Conservation (phyloP, 1,140 invertebrate genomes). For the Trissolcus basalis region DNA sequence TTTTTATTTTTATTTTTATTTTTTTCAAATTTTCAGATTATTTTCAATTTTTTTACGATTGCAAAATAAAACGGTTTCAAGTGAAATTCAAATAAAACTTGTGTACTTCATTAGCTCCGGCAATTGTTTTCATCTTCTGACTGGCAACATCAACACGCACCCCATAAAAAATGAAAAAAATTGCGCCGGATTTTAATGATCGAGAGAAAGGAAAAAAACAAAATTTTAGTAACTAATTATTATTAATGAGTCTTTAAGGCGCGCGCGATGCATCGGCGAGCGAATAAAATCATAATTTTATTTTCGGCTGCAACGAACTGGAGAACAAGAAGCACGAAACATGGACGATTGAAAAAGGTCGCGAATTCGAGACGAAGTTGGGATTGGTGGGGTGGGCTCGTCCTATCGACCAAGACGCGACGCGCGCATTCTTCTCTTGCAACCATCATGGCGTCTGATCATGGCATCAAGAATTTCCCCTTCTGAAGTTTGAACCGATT, state of each 20-base stretch:
- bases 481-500: conserved; percentile 7
- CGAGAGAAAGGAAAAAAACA: background rate
- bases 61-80: no score
- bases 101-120: no score
- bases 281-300: conserved; percentile 49
- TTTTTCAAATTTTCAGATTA: no score
- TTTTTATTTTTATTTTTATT: no score
- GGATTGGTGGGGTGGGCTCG: conserved; percentile 53
- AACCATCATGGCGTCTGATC: conserved; percentile 63
- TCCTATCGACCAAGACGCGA: conserved; percentile 69
- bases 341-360: conserved; percentile 63
- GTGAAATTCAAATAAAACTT: no score
- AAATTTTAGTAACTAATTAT: conserved; percentile 3
- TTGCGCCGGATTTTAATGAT: conserved; percentile 1
- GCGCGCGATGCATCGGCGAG: background rate
- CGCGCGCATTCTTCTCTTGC: conserved; percentile 64
- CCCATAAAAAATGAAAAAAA: conserved; percentile 17
- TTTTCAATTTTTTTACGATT: no score
- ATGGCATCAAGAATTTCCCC: conserved; percentile 40
- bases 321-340: conserved; percentile 42
- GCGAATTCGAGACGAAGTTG: conserved; percentile 32
- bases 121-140: background rate
- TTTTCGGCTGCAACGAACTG: conserved; percentile 20
- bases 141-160: background rate
- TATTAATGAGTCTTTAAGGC: background rate